Percentiles rank a stretch among this genome's conserved stretches.
Conservation (phyloP, 2,888 invertebrate genomes). For the Agrilus cyanescens region DNA sequence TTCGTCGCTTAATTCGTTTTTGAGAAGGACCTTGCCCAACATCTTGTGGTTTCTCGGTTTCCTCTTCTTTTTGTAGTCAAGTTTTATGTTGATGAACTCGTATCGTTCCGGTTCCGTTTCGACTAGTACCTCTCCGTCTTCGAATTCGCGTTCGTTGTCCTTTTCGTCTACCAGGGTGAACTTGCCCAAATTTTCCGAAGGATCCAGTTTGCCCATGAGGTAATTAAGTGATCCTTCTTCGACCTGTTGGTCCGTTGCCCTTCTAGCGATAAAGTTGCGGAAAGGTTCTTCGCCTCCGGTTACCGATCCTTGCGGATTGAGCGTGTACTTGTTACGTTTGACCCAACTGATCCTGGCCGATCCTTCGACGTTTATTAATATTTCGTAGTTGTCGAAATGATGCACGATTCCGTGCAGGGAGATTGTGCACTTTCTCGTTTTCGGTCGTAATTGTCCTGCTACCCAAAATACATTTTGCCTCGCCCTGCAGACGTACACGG, state of each 20-base stretch:
- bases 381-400: conserved; percentile 48
- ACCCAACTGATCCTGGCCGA: conserved; percentile 67
- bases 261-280: conserved; percentile 29
- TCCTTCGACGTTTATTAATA: conserved; percentile 65
- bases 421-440: conserved; percentile 51
- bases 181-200: conserved; percentile 51
- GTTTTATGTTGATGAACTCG: conserved; percentile 45
- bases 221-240: conserved; percentile 37
- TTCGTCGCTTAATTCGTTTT: conserved; percentile 28
- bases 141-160: conserved; percentile 43
- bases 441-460: conserved; percentile 51
- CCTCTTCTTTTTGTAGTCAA: conserved; percentile 32
- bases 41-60: conserved; percentile 25
- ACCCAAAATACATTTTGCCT: conserved; percentile 61
- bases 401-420: conserved; percentile 47
- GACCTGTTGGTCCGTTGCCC: conserved; percentile 20
- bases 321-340: conserved; percentile 57
- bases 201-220: conserved; percentile 60
- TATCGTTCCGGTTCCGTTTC: conserved; percentile 72
- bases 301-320: conserved; percentile 57
- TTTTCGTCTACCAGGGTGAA: conserved; percentile 55
- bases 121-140: conserved; percentile 62
- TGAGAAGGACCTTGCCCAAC: conserved; percentile 34
- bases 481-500: conserved; percentile 64
- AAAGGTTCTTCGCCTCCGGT: conserved; percentile 38